Evolutionary conservation across 1,140 invertebrate genomes (phyloP).

Genomic region (Neodiprion pinetum): DNA sequence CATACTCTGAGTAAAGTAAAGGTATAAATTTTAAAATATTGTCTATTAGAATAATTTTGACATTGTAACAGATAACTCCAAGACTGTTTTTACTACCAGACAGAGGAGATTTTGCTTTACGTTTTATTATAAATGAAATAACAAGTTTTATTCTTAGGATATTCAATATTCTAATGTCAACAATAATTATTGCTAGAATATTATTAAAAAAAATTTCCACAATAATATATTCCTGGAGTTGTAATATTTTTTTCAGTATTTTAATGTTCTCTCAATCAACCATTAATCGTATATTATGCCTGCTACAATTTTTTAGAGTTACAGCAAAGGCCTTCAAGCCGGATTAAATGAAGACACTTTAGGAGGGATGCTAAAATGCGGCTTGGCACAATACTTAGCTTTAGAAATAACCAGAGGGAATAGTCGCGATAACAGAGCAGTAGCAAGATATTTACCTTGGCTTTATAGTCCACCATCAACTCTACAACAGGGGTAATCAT

Average conservation of each 20-base stretch:
- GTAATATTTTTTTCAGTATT: neutral
- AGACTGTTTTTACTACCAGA: no score
- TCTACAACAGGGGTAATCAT: conserved; percentile 81
- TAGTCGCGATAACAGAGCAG: conserved; percentile 83
- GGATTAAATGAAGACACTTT: conserved; percentile 94
- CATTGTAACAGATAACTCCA: no score
- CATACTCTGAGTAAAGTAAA: conserved; percentile 97
- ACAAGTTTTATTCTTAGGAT: conserved; percentile 7
- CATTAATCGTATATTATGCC: neutral
- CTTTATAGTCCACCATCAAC: conserved; percentile 86
- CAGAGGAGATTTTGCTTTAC: no score
- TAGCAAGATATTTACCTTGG: conserved; percentile 90
- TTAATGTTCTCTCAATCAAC: neutral
- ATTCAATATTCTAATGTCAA: neutral
- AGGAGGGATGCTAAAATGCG: conserved; percentile 93
- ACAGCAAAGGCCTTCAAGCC: conserved; percentile 77
- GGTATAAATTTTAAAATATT: conserved; percentile 61
- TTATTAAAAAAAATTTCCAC: no score
- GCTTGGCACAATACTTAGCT: conserved; percentile 93
- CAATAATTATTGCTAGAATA: no score
- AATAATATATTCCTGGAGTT: no score
- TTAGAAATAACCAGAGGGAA: conserved; percentile 91
- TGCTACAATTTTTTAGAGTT: conserved; percentile 68
- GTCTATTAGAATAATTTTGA: neutral
- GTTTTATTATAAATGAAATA: no score